Conservation (phyloP, 2,797 vertebrate species). For the Lepus townsendii region DNA sequence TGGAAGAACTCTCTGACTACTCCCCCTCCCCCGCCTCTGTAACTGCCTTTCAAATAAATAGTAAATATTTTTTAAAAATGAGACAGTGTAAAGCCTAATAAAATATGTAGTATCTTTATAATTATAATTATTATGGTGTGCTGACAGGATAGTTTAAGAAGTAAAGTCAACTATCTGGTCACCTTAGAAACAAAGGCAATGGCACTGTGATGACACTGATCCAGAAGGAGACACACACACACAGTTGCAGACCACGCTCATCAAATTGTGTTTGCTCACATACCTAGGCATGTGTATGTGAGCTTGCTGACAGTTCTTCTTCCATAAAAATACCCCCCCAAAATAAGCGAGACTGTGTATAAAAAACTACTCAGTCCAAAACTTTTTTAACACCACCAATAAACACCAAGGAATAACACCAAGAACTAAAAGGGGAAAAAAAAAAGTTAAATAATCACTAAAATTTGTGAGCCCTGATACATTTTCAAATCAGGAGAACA, state of each 20-base stretch:
- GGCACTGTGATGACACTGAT: neutral
- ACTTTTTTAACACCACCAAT: conserved; percentile 8
- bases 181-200: neutral
- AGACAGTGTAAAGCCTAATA: neutral
- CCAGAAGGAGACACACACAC: neutral
- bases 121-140: neutral
- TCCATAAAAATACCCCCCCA: neutral
- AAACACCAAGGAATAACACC: neutral
- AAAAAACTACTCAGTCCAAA: conserved; percentile 32
- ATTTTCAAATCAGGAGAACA: conserved; percentile 43
- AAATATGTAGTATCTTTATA: neutral
- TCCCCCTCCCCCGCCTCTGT: no score
- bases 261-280: neutral
- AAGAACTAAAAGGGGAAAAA: conserved; percentile 38
- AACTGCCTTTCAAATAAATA: no score
- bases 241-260: neutral
- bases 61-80: neutral
- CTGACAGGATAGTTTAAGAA: neutral
- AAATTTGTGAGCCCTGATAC: conserved; percentile 36
- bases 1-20: no score
- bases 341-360: neutral
- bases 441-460: conserved; percentile 39
- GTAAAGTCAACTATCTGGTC: neutral
- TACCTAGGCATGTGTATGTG: neutral
- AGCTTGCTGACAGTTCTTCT: neutral